A percentile compares a stretch with the other conserved stretches of the same genome.
These are phyloP conservation scores for Falco rusticolus DNA, from an alignment of 2,797 vertebrate species.

Conservation along the genomic window DNA sequence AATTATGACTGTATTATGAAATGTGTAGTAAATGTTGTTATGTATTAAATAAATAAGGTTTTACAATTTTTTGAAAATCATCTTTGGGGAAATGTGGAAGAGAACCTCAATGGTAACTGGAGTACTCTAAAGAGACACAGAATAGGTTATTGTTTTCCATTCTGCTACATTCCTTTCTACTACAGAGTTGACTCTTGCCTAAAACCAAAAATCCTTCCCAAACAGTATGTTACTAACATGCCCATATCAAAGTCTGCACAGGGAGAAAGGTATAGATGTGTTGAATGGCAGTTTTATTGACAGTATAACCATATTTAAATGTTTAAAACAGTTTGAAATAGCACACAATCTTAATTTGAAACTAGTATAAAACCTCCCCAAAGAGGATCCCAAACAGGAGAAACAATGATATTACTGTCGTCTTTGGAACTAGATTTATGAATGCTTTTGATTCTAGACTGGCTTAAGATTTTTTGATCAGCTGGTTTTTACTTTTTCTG, in stretches of 20 bases:
- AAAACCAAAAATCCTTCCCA: background rate
- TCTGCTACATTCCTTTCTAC: background rate
- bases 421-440: background rate
- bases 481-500: background rate
- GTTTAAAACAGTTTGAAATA: background rate
- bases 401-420: background rate
- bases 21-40: background rate
- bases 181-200: background rate
- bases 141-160: background rate
- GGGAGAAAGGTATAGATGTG: background rate
- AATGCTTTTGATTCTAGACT: background rate
- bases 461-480: background rate
- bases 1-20: background rate
- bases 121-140: background rate
- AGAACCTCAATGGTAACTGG: background rate
- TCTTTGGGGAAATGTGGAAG: background rate
- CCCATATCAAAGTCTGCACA: background rate
- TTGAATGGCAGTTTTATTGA: background rate
- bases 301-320: background rate
- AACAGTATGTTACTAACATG: background rate
- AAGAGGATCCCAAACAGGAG: background rate
- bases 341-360: background rate
- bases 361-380: background rate
- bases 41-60: background rate
- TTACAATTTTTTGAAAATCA: background rate